Evolutionary conservation across 2,113 vertebrate genomes (phyloP), one percentile per base, ranked within the genome.

Genomic region (Anas platyrhynchos): DNA sequence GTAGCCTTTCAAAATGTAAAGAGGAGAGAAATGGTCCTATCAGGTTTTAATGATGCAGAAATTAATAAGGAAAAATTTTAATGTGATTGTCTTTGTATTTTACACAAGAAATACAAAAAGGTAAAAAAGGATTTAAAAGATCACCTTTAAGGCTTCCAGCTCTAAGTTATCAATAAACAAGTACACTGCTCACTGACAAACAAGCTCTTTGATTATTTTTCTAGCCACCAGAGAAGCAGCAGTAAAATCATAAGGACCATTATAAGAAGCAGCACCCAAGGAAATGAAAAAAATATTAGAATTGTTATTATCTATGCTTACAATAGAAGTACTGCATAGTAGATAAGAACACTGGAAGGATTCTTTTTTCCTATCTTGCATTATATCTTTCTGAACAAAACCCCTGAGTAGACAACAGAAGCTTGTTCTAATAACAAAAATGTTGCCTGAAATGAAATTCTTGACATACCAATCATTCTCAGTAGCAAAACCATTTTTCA

Each of bases 241-340:
- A 81, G 88, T 83, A 89, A 77, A 93, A 48, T 89, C 91, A 68
- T 75, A 81, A 94, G 91, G 69, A 79, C 88, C 73, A 62, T 94
- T 86, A 65, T 94, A 96, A 97, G 86, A 95, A 91, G 94, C 86
- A 93, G 94, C 58, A 96, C 91, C 95, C 93, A 97, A 98, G 98
- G 98, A 98, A 98, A 98, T 98, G 98, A 98, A 98, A 97, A 97
- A 97, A 97, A 96, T 97, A 98, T 98, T 97, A 95, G 96, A 96
- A 95, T 97, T 96, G 96, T 94, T 97, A 97, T 97, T 97, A 98
- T 97, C 98, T 98, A 66, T 94, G 76, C 97, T 97, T 97, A 97
- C 96, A 98, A 97, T 96, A 96, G 96, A 94, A 94, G 91, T 76
- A 92, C 89, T 82, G 94, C 88, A 86, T 82, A 94, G 92, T 34